Conservation (phyloP, 2,113 vertebrate genomes). For the Megaceryle torquata region DNA sequence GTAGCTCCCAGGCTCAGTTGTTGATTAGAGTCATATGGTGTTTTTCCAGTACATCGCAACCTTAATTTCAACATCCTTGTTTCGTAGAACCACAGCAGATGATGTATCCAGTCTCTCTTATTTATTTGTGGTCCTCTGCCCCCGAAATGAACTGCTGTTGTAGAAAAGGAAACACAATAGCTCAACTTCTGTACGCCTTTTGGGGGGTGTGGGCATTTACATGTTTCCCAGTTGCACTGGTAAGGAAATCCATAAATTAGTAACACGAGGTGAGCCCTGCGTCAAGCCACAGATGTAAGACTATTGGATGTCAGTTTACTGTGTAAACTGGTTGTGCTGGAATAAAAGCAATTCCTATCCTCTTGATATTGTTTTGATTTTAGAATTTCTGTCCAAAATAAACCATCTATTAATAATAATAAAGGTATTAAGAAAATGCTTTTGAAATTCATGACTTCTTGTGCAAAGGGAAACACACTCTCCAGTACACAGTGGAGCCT, state of each 20-base stretch:
- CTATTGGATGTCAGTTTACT: neutral
- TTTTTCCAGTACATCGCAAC: constrained; percentile 29
- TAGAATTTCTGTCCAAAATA: neutral
- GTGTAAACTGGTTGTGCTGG: neutral
- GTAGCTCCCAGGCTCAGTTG: constrained; percentile 51
- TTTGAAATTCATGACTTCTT: neutral
- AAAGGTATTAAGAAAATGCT: neutral
- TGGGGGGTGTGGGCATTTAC: neutral
- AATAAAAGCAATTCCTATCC: neutral
- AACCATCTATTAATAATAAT: neutral
- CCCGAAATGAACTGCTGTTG: neutral
- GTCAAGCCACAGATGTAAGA: neutral
- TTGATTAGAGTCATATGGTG: constrained; percentile 56
- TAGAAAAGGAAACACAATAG: neutral
- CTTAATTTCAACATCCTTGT: constrained; percentile 43
- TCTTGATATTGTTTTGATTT: neutral
- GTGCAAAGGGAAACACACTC: neutral
- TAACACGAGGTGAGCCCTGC: neutral
- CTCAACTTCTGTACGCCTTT: neutral
- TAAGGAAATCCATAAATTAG: neutral
- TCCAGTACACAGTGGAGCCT: neutral
- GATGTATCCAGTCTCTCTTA: neutral
- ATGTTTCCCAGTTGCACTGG: neutral
- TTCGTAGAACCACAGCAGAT: neutral
- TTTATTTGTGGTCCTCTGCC: neutral